phyloP scores from a whole-genome alignment of 2,113 vertebrate genomes.

The Falco punctatus region DNA sequence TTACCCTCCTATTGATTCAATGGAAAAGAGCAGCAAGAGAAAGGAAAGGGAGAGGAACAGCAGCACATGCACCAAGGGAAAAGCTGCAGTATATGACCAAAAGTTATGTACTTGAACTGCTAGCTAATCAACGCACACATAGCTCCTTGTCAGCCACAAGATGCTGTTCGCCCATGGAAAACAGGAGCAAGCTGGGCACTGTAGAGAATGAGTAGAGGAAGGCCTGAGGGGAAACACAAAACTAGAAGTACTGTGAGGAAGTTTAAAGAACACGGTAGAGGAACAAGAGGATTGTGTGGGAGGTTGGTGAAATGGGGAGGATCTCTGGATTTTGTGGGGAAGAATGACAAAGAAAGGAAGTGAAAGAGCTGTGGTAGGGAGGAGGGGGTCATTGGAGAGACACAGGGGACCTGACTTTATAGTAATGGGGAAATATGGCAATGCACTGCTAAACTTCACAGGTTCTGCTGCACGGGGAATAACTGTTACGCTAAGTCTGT shows the following conservation, averaged over 20 bases:
- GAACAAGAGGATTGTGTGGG: conserved; percentile 23
- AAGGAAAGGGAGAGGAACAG: background rate
- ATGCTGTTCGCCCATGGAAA: background rate
- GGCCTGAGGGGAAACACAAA: background rate
- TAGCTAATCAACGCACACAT: fast-evolving
- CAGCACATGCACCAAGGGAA: fast-evolving
- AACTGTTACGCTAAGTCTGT: fast-evolving
- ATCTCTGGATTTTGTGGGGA: conserved; percentile 28
- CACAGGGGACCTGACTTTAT: background rate
- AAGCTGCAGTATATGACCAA: background rate
- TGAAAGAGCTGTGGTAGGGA: conserved; percentile 11
- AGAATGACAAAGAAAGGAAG: conserved; percentile 40
- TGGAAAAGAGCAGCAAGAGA: background rate
- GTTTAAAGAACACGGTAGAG: background rate
- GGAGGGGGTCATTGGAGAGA: background rate
- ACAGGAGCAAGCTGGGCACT: background rate
- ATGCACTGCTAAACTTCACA: background rate
- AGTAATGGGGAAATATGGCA: background rate
- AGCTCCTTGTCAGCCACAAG: background rate
- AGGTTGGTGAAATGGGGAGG: background rate
- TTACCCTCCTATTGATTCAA: background rate
- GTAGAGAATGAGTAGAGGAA: background rate
- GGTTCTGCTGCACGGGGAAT: background rate
- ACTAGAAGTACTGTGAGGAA: conserved; percentile 39
- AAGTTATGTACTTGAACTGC: background rate